Conservation (phyloP, 2,797 vertebrate species). For the Ispidina lecontei region DNA sequence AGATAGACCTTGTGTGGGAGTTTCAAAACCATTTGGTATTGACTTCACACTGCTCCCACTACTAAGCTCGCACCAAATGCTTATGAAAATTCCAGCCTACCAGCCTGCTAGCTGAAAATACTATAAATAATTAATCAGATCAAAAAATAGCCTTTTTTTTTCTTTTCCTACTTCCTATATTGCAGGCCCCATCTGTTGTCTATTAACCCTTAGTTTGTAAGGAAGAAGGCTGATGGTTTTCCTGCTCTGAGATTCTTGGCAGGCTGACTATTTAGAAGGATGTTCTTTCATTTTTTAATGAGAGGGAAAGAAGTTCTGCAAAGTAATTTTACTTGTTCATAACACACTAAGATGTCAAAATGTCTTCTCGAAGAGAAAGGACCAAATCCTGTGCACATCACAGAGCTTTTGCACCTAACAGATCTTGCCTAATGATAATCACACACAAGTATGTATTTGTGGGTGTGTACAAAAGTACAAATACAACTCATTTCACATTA, state of each 20-base stretch:
- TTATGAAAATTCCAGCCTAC: background rate
- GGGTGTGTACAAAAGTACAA: background rate
- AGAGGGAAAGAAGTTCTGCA: background rate
- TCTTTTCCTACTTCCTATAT: background rate
- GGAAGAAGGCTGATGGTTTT: background rate
- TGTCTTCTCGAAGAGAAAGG: background rate
- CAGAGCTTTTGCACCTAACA: background rate
- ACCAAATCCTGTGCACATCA: background rate
- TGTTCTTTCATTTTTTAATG: background rate
- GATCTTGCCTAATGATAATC: background rate
- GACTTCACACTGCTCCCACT: background rate
- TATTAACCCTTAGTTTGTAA: background rate
- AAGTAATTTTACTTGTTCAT: background rate
- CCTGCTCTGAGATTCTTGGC: background rate
- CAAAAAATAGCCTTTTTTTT: background rate
- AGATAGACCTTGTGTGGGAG: background rate
- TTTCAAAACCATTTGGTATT: background rate
- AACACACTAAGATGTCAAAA: background rate
- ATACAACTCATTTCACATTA: background rate
- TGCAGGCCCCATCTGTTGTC: background rate
- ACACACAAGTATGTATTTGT: background rate
- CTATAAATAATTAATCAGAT: conserved; percentile 1
- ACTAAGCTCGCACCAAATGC: background rate
- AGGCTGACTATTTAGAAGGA: background rate
- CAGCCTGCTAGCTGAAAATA: background rate